Conservation (phyloP, 2,113 vertebrate genomes). For the Tachysurus vachellii region DNA sequence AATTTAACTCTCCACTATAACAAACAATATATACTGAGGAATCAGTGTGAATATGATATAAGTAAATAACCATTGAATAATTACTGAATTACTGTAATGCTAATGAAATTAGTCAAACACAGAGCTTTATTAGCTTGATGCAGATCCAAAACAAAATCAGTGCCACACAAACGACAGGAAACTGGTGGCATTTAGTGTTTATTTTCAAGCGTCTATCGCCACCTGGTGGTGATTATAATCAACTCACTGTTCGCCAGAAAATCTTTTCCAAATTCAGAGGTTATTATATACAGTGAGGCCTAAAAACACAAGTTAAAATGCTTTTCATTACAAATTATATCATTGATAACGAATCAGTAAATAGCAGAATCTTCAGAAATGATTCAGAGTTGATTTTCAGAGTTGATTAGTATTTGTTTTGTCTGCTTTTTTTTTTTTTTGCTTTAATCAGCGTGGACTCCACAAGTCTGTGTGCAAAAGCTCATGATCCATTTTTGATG, state of each 20-base stretch:
- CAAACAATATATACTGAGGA: background rate
- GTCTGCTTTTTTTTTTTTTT: no score
- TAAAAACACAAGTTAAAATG: background rate
- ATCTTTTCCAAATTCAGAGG: background rate
- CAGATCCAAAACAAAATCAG: background rate
- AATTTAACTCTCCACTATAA: background rate
- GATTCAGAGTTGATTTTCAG: background rate
- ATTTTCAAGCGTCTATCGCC: slow-evolving; percentile 60
- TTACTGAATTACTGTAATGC: background rate
- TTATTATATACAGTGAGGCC: no score
- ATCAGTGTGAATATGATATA: background rate
- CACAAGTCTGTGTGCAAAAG: background rate
- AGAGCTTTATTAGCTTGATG: background rate
- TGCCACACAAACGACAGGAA: background rate
- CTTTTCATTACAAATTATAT: background rate
- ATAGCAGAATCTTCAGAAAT: background rate
- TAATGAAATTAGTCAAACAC: background rate
- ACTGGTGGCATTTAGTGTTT: background rate
- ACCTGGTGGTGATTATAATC: slow-evolving; percentile 58
- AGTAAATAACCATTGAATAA: background rate
- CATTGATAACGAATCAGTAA: background rate
- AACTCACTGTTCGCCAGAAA: background rate
- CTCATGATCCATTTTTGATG: background rate
- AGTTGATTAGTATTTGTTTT: background rate
- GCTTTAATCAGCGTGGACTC: no score